Base-by-base conservation (phyloP, 1,140 invertebrate species). In the Chironomus striatipennis region DNA sequence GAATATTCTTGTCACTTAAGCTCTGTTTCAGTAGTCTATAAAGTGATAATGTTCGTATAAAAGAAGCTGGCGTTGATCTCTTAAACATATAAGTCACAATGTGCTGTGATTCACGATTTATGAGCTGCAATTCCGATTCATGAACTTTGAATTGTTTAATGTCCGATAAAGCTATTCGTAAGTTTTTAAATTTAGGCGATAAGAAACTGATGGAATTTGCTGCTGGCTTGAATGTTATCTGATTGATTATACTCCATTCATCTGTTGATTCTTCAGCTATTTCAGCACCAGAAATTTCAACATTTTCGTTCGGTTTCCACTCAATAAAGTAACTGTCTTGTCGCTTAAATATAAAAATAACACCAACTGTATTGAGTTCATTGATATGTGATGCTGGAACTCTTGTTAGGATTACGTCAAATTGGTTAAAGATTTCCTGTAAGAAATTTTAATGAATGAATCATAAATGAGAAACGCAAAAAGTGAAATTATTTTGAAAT, bases 261-360 rank as follows among this genome's bases (percentile, higher is more conserved):
- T 57, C 47, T n/a, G 12, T 85, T 70, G 65, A 70, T 18, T 70
- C 65, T 20, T 70, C 65, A 18, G 65, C 20, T 18, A 70, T 87
- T 77, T 92, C 90, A 7, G 88, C 88, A 76, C 91, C 90, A 20
- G 88, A 86, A 42, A 90, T 88, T 67, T 91, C 87, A 64, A 89
- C 87, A 73, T 90, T 86, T 79, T 90, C 91, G 76, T 88, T 88
- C 4, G 90, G 90, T 79, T 89, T 89, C 93, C 92, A 94, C 83
- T 93, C 92, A 47, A 94, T 87, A 67, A 85, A 90, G 77, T 70
- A 70, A 4, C n/a, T 18, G 17, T 21, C 65, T 70, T 70, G 65
- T 70, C 65, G 20, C 20, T 70, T 70, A 17, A 70, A 18, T 0
- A 70, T 20, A 20, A 70, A 70, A 21, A 70, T 70, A 3, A 70